Conservation (phyloP, 2,797 vertebrate species). For the Squalus acanthias region DNA sequence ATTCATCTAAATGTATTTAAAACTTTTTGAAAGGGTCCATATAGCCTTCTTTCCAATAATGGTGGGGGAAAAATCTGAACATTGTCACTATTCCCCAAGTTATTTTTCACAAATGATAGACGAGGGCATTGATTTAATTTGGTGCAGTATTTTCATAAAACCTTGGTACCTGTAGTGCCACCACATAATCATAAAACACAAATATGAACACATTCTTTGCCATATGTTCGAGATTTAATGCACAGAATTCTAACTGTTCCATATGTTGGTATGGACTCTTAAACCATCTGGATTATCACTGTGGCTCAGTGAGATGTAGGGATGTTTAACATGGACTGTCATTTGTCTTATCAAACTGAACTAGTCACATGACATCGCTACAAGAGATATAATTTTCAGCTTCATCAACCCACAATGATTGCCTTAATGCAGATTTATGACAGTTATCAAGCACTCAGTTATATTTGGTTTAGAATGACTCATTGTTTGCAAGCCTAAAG, state of each 20-base stretch:
- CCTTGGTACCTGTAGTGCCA: not conserved
- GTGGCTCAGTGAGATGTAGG: not conserved
- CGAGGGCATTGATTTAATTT: not conserved
- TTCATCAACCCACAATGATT: not conserved
- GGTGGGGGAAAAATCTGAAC: not conserved
- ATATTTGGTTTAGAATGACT: constrained; percentile 8
- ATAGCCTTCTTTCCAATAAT: not conserved
- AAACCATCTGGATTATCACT: not conserved
- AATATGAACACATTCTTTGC: not conserved
- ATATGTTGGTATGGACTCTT: not conserved
- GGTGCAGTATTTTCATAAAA: too few species aligned
- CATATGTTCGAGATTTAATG: not conserved
- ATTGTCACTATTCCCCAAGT: not conserved
- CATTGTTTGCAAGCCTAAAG: not conserved
- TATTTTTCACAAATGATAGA: not conserved
- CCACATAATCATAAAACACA: not conserved
- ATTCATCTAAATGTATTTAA: not conserved
- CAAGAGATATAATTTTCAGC: not conserved
- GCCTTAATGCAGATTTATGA: constrained; percentile 18
- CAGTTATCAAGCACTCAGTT: not conserved
- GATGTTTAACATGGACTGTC: constrained; percentile 4
- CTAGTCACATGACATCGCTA: not conserved
- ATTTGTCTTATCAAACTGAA: constrained; percentile 17
- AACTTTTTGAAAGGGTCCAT: not conserved
- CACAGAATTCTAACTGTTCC: not conserved